Evolutionary conservation across 2,888 invertebrate genomes (phyloP).

Genomic region (Dryocosmus kuriphilus): DNA sequence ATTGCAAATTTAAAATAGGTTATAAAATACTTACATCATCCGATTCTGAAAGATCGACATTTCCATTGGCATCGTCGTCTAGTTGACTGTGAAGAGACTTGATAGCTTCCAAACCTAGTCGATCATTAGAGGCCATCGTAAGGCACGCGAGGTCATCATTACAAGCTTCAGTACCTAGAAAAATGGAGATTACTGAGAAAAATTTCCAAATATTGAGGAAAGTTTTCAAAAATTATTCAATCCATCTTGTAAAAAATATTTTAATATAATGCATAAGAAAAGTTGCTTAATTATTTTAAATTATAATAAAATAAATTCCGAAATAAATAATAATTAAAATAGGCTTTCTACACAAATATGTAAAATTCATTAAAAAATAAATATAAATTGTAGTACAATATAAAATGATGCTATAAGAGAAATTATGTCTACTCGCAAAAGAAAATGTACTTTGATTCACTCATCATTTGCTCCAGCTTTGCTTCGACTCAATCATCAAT

Average conservation of each 20-base stretch:
- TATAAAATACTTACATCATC: conserved; percentile 89
- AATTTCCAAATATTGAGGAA: background rate
- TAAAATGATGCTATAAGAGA: background rate
- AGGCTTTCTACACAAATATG: background rate
- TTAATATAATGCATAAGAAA: background rate
- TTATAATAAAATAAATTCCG: background rate
- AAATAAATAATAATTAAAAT: background rate
- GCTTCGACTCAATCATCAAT: background rate
- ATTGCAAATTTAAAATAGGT: background rate
- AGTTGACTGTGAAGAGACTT: conserved; percentile 94
- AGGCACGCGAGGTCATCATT: conserved; percentile 89
- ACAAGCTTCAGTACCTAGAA: conserved; percentile 77
- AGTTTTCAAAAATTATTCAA: background rate
- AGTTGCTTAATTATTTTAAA: background rate
- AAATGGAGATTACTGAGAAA: conserved; percentile 42
- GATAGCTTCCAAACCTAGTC: conserved; percentile 95
- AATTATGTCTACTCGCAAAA: background rate
- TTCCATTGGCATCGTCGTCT: conserved; percentile 98
- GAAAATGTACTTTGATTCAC: conserved; percentile 12
- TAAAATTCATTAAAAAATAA: background rate
- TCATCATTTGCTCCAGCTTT: background rate
- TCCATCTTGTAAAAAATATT: background rate
- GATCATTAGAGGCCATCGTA: conserved; percentile 86
- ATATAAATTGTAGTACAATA: no score
- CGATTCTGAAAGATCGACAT: conserved; percentile 97